These are phyloP conservation scores for Melospiza georgiana DNA, from an alignment of 2,113 vertebrate genomes.

Conservation along the genomic window DNA sequence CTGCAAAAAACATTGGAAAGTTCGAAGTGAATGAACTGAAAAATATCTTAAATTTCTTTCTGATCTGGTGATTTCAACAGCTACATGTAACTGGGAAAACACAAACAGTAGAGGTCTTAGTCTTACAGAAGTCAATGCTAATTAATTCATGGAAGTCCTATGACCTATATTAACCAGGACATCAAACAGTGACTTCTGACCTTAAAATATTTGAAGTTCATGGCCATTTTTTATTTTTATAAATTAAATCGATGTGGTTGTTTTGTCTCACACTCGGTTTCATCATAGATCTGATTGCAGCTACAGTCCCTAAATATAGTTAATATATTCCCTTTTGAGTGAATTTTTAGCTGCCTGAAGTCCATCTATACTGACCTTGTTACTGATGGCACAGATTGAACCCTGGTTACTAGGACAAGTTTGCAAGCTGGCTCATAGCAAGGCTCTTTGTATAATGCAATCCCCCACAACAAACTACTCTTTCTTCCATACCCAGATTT, in stretches of 20 bases:
- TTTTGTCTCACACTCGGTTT: neutral
- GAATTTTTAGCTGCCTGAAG: neutral
- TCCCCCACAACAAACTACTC: neutral
- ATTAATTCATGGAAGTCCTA: constrained; percentile 10
- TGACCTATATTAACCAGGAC: neutral
- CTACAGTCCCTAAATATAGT: neutral
- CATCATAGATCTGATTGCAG: neutral
- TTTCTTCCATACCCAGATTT: neutral
- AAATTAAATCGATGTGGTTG: neutral
- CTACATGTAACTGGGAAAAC: neutral
- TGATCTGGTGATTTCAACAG: neutral
- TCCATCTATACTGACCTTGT: neutral
- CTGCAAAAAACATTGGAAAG: constrained; percentile 14
- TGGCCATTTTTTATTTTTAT: neutral
- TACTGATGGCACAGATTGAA: neutral
- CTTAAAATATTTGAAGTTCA: neutral
- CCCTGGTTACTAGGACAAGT: neutral
- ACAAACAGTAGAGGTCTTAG: constrained; percentile 12
- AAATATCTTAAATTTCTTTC: constrained; percentile 29
- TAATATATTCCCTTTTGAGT: neutral
- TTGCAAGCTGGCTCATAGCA: neutral
- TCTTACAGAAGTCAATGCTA: neutral
- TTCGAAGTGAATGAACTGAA: constrained; percentile 29
- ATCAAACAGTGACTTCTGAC: constrained; percentile 9
- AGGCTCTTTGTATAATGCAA: neutral